Evolutionary conservation across 2,113 vertebrate genomes (phyloP).

Genomic region (Isichthys henryi): DNA sequence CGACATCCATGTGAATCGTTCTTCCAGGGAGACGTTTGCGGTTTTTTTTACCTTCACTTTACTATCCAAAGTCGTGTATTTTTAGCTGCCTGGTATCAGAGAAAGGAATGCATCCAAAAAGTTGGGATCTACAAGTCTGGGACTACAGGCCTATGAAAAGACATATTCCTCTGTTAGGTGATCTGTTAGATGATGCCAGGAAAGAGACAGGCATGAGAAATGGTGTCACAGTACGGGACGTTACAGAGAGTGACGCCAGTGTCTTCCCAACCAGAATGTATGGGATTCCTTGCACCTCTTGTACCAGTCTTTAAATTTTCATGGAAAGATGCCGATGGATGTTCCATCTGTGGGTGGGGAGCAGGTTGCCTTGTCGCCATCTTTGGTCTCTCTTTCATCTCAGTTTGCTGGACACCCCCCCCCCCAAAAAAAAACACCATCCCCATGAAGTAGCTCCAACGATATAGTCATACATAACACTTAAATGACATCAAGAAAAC

Average conservation of each 20-base stretch:
- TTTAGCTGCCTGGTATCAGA: neutral
- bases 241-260: neutral
- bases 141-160: neutral
- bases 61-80: neutral
- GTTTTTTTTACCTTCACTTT: neutral
- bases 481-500: neutral
- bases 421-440: too few relatives aligned
- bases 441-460: neutral
- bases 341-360: neutral
- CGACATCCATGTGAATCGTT: neutral
- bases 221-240: neutral
- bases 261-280: neutral
- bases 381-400: neutral
- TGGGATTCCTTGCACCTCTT: neutral
- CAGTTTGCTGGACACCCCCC: neutral
- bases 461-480: neutral
- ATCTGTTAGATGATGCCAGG: neutral
- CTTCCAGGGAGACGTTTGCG: too few relatives aligned
- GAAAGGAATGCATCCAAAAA: neutral
- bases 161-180: neutral
- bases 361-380: neutral
- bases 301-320: neutral
- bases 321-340: neutral
- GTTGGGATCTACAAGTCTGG: neutral
- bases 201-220: neutral